Evolutionary conservation across 2,888 invertebrate species (phyloP), one percentile per base, ranked within the genome.

Genomic region (Aphelenchoides bicaudatus): DNA sequence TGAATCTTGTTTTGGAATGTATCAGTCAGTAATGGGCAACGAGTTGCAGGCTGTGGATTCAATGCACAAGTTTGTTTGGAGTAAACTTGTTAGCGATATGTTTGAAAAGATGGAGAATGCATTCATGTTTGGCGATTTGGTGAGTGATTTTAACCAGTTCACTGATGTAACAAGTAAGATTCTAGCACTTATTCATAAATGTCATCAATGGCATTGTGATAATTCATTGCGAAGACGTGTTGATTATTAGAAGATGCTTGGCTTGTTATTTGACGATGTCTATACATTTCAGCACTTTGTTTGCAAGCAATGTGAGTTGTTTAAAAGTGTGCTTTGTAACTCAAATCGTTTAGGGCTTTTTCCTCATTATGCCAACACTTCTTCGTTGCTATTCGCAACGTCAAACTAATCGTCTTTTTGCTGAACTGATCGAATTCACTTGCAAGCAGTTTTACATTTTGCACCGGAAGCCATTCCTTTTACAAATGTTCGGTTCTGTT

Each of bases 361-460:
- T 96, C 55, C 84, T 94, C 71, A 93, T 99, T 68, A 94, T 98
- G 90, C 98, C 98, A 23, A 93, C 96, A 0, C 82, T 99, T 27
- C 82, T 98, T 48, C 89, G 93, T 82, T 88, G 96, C 56, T 99
- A 98, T 82, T 91, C 93, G 2, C 91, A 92, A 76, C 92, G 94
- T 81, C 96, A 94, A 54, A 92, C 93, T 0, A 98, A 99, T 81
- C 88, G 88, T 78, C 83, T 94, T 23, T 88, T 98, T 1, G 91
- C 90, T 3, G 88, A 91, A 0, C 92, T 94, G 0, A 90, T 98
- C 55, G 94, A 98, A 80, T 98, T 94, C 80, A 91, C 93, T 0
- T 94, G 94, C 13, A 92, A 94, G 78, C 96, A 98, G 79, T 96
- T 99, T 82, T 99, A 96, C 81, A 84, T 96, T 59, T 86, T 99